A percentile compares a stretch with the other conserved stretches of the same genome.
Evolutionary conservation across 2,888 invertebrate genomes (phyloP).

Genomic region (Hirtodrosophila confusa): DNA sequence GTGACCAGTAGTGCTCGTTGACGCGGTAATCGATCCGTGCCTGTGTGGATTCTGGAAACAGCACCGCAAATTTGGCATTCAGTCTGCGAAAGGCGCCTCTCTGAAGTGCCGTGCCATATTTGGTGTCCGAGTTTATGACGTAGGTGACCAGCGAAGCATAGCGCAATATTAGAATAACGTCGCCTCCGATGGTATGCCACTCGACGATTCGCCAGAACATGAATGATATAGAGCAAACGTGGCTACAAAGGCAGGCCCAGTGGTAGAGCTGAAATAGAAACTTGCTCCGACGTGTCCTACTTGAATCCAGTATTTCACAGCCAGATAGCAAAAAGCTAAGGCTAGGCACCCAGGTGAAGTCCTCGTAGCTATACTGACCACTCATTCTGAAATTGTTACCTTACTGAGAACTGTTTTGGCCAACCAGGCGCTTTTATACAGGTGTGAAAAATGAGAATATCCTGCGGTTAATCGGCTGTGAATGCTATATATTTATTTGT

Average conservation of each 20-base stretch:
- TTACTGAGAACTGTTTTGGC: slow-evolving; percentile 1
- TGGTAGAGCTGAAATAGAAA: slow-evolving; percentile 33
- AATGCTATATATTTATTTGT: not conserved
- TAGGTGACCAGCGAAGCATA: slow-evolving; percentile 36
- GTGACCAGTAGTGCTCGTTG: slow-evolving; percentile 49
- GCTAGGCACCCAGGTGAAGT: slow-evolving; percentile 45
- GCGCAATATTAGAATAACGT: slow-evolving; percentile 25
- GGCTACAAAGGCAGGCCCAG: slow-evolving; percentile 31
- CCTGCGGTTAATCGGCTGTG: slow-evolving; percentile 45
- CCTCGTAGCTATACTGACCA: slow-evolving; percentile 37
- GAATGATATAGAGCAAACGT: slow-evolving; percentile 17
- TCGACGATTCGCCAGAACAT: slow-evolving; percentile 38
- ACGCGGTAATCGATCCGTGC: slow-evolving; percentile 35
- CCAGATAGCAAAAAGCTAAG: slow-evolving; percentile 34
- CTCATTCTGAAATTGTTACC: slow-evolving; percentile 33
- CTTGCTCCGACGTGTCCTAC: not conserved
- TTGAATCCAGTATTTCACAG: slow-evolving; percentile 27
- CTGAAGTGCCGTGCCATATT: slow-evolving; percentile 43
- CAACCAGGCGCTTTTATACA: slow-evolving; percentile 39
- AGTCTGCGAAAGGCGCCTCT: slow-evolving; percentile 18
- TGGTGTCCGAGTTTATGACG: slow-evolving; percentile 50
- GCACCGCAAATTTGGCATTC: slow-evolving; percentile 23
- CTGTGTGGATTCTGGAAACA: slow-evolving; percentile 36
- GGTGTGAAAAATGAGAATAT: slow-evolving; percentile 3
- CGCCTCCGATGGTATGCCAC: slow-evolving; percentile 15